phyloP scores from a whole-genome alignment of 2,113 vertebrate species.

The Ceratotherium simum region DNA sequence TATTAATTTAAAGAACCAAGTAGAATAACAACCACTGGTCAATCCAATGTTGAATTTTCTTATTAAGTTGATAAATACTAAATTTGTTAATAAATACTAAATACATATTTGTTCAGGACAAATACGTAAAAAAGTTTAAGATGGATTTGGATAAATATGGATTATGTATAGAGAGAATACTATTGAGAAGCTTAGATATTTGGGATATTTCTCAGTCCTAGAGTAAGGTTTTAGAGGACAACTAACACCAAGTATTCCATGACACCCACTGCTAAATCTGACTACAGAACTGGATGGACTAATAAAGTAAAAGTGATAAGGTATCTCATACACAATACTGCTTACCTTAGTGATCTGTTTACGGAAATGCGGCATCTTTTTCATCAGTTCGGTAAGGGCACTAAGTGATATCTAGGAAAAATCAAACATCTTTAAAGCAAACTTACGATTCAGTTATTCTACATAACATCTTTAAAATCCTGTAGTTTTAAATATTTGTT shows the following conservation, averaged over 20 bases:
- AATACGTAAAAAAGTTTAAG: background rate
- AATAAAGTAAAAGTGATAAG: background rate
- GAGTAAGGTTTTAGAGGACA: conserved; percentile 19
- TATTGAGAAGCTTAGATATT: background rate
- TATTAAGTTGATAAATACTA: background rate
- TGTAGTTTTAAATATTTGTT: background rate
- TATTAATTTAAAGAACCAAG: conserved; percentile 48
- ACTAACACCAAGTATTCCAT: background rate
- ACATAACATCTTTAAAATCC: conserved; percentile 8
- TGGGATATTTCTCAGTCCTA: background rate
- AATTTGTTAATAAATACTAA: no score
- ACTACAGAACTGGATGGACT: background rate
- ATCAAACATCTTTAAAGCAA: background rate
- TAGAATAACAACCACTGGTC: background rate
- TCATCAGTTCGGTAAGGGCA: conserved; percentile 95
- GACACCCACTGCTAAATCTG: background rate
- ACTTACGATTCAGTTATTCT: background rate
- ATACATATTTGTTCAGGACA: background rate
- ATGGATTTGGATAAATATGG: conserved; percentile 21
- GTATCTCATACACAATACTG: background rate
- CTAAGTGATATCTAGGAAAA: conserved; percentile 91
- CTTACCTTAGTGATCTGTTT: conserved; percentile 96
- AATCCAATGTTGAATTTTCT: conserved; percentile 29
- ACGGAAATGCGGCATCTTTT: conserved; percentile 96
- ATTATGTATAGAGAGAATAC: background rate